These are phyloP conservation scores for Drosophila suboccidentalis DNA, from an alignment of 2,888 invertebrate genomes.

Conservation along the genomic window DNA sequence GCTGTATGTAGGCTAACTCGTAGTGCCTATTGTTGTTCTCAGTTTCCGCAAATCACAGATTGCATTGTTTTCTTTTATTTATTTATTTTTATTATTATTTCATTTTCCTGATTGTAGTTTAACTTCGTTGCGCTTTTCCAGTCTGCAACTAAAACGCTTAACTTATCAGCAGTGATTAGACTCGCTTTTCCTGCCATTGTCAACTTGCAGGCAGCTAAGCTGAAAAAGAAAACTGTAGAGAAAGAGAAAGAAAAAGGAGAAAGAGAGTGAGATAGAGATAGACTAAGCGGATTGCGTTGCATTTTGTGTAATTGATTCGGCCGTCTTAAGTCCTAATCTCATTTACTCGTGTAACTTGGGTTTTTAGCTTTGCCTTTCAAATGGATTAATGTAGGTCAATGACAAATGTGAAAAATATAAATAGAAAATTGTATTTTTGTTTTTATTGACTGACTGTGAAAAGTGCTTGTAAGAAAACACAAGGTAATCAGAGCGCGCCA, in stretches of 20 bases:
- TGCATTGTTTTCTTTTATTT: not conserved
- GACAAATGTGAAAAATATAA: slow-evolving; percentile 8
- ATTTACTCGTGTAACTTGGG: slow-evolving; percentile 3
- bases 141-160: slow-evolving; percentile 56
- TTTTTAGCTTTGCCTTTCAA: not conserved
- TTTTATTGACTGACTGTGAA: slow-evolving; percentile 1
- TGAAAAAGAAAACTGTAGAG: not conserved
- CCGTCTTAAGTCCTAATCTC: slow-evolving; percentile 17
- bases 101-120: slow-evolving; percentile 4
- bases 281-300: slow-evolving; percentile 59
- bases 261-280: not conserved
- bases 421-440: slow-evolving; percentile 1
- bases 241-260: not conserved
- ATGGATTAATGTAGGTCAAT: slow-evolving; percentile 26
- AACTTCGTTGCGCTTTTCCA: slow-evolving; percentile 24
- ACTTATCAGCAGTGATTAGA: slow-evolving; percentile 68
- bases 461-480: not conserved
- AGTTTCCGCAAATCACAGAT: slow-evolving; percentile 9
- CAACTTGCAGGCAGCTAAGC: slow-evolving; percentile 4
- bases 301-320: slow-evolving; percentile 33
- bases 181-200: slow-evolving; percentile 40
- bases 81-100: not conserved
- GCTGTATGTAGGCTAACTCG: not conserved
- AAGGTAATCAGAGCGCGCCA: slow-evolving; percentile 2
- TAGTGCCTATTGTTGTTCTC: not conserved